phyloP scores from a whole-genome alignment of 2,888 invertebrate genomes.

The Glyphotaelius pellucidus region DNA sequence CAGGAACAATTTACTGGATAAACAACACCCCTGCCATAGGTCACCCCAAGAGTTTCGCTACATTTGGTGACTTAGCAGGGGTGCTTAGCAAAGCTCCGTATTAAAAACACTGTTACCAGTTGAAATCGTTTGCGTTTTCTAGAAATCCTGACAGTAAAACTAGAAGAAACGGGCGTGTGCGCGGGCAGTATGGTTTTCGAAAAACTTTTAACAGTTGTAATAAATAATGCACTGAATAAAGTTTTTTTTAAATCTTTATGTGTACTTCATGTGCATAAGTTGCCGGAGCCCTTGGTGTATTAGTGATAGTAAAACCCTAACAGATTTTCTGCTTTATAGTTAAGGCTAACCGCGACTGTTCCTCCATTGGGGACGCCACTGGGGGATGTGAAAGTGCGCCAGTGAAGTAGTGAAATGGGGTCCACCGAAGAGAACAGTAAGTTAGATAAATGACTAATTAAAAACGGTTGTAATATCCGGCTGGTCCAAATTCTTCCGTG shows the following conservation, averaged over 20 bases:
- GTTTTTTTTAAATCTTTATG: no score
- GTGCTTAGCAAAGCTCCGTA: background rate
- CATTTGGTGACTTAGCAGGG: no score
- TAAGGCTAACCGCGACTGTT: background rate
- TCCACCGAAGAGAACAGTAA: background rate
- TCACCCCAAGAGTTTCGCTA: no score
- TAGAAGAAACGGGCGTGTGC: background rate
- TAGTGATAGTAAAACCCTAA: background rate
- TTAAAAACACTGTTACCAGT: background rate
- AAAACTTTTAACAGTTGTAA: no score
- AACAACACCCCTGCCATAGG: no score
- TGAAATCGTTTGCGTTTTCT: background rate
- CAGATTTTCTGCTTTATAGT: background rate
- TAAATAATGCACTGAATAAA: no score
- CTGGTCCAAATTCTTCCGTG: background rate
- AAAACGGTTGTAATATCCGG: constrained; percentile 43
- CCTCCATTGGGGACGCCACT: background rate
- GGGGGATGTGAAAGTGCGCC: background rate
- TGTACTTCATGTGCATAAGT: no score
- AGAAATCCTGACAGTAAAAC: background rate
- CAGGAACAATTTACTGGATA: no score
- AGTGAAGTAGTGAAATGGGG: background rate
- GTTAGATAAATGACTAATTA: constrained; percentile 52
- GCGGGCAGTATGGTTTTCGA: no score
- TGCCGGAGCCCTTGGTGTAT: background rate